Evolutionary conservation across 2,113 vertebrate genomes (phyloP).

Genomic region (Oncorhynchus keta): DNA sequence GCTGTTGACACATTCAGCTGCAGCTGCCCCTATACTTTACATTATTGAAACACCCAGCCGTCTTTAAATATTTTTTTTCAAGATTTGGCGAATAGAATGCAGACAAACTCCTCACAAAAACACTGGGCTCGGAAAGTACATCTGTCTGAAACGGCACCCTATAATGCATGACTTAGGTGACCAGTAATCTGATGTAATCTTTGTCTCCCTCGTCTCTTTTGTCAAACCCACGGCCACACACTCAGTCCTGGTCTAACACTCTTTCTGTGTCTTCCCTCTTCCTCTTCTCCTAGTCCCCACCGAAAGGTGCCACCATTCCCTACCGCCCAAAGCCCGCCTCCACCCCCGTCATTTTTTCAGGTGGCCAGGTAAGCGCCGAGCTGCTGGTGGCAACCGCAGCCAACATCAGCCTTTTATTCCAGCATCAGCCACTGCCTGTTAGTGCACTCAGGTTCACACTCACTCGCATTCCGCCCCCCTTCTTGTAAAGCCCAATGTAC

Average conservation of each 20-base stretch:
- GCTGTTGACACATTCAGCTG: too few species aligned
- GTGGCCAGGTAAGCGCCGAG: slow-evolving; percentile 98
- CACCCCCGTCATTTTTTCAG: slow-evolving; percentile 99
- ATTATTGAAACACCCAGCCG: too few species aligned
- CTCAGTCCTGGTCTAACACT: slow-evolving; percentile 75
- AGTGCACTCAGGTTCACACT: slow-evolving; percentile 81
- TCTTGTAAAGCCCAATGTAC: too few species aligned
- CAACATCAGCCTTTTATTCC: slow-evolving; percentile 87
- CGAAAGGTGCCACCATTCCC: slow-evolving; percentile 98
- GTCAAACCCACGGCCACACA: too few species aligned
- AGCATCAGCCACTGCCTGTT: slow-evolving; percentile 88
- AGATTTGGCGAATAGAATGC: too few species aligned
- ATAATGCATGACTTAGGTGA: too few species aligned
- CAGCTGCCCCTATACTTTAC: too few species aligned
- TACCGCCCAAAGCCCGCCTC: slow-evolving; percentile 98
- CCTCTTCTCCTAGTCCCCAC: slow-evolving; percentile 92
- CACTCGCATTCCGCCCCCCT: slow-evolving; percentile 71
- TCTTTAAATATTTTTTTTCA: too few species aligned
- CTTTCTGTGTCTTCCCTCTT: slow-evolving; percentile 80
- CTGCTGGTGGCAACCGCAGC: slow-evolving; percentile 83
- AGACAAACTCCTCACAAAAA: too few species aligned
- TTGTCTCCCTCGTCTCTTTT: slow-evolving; percentile 48
- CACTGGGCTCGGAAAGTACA: too few species aligned
- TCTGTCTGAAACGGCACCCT: too few species aligned
- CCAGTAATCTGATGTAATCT: too few species aligned